phyloP scores from a whole-genome alignment of 2,888 invertebrate genomes.

The Pyrocoelia pectoralis region DNA sequence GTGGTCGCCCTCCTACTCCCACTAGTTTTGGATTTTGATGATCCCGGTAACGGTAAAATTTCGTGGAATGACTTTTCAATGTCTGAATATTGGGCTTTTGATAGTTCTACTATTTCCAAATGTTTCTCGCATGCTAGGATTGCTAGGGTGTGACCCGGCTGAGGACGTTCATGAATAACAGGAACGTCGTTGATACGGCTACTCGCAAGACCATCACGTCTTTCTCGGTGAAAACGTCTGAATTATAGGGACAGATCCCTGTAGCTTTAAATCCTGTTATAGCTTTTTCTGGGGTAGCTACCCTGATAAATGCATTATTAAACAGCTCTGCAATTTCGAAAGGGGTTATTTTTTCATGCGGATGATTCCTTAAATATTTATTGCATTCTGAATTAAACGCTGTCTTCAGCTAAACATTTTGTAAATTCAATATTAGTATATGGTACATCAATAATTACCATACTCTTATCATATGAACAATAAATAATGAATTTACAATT shows the following conservation, averaged over 20 bases:
- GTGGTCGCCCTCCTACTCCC: not conserved
- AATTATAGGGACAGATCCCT: conserved; percentile 18
- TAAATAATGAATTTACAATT: no score
- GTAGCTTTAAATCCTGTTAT: conserved; percentile 15
- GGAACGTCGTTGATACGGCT: not conserved
- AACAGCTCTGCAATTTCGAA: conserved; percentile 21
- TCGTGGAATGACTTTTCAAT: not conserved
- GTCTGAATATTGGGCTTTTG: not conserved
- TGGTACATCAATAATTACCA: no score
- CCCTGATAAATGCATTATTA: conserved; percentile 16
- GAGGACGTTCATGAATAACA: not conserved
- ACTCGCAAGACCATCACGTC: not conserved
- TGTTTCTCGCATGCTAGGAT: not conserved
- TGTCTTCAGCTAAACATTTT: no score
- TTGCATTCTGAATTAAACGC: conserved; percentile 5
- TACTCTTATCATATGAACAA: no score
- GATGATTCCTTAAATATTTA: conserved; percentile 18
- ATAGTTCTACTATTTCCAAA: not conserved
- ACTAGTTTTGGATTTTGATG: not conserved
- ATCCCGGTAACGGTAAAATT: not conserved
- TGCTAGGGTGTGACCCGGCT: not conserved
- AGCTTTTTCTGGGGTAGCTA: conserved; percentile 23
- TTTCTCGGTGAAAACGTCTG: conserved; percentile 23
- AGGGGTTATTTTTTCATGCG: conserved; percentile 16
- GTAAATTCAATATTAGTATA: no score